Conservation (phyloP, 2,888 invertebrate species). For the Rhaphigaster nebulosa region DNA sequence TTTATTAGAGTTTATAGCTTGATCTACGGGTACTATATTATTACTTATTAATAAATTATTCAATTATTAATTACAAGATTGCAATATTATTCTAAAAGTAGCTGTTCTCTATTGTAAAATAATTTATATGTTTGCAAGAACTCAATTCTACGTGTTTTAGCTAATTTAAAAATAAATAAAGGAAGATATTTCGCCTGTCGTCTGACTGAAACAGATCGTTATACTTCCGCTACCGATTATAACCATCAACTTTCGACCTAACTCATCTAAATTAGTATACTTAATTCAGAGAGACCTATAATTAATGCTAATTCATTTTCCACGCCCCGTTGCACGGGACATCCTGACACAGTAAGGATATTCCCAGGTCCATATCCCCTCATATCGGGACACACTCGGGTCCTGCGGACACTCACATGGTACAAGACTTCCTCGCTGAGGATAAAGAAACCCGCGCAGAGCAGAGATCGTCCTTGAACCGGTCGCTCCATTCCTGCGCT, state of each 20-base stretch:
- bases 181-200: not conserved
- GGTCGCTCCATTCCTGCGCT: not conserved
- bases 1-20: too few species aligned
- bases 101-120: too few species aligned
- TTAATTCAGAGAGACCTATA: not conserved
- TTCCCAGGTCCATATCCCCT: too few species aligned
- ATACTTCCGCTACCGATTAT: not conserved
- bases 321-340: not conserved
- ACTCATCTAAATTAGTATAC: not conserved
- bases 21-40: too few species aligned
- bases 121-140: too few species aligned
- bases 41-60: too few species aligned
- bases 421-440: not conserved
- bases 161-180: not conserved
- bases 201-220: not conserved
- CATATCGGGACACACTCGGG: not conserved
- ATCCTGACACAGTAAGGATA: too few species aligned
- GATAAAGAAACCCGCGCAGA: not conserved
- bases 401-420: not conserved
- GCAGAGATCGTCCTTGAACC: slow-evolving; percentile 8
- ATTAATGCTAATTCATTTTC: not conserved
- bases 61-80: too few species aligned
- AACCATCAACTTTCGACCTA: not conserved
- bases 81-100: too few species aligned
- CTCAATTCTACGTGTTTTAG: too few species aligned